These are phyloP conservation scores for Tolypeutes matacus DNA, from an alignment of 2,797 vertebrate genomes.

Conservation along the genomic window DNA sequence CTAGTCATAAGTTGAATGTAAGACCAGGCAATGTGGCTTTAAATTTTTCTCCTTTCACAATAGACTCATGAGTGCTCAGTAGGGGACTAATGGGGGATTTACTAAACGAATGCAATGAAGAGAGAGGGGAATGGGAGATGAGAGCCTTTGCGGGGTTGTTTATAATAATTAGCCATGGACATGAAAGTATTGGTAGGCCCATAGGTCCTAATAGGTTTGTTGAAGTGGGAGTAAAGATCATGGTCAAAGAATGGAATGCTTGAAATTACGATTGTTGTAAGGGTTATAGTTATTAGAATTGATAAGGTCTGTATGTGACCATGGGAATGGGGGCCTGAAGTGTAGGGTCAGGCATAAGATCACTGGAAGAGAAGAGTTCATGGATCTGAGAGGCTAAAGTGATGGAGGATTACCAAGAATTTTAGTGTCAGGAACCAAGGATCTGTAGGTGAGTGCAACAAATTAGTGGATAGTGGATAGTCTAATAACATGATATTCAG, in stretches of 20 bases:
- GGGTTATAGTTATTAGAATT: neutral
- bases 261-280: neutral
- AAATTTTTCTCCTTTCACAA: neutral
- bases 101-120: neutral
- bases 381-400: neutral
- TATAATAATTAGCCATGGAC: neutral
- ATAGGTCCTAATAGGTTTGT: neutral
- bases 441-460: neutral
- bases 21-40: neutral
- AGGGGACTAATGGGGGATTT: neutral
- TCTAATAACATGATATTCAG: neutral
- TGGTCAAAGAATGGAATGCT: neutral
- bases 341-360: neutral
- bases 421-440: neutral
- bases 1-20: neutral
- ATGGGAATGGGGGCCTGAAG: neutral
- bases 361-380: neutral
- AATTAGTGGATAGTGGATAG: neutral
- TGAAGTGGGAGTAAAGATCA: neutral
- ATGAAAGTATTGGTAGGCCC: neutral
- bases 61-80: neutral
- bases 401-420: neutral
- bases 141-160: neutral
- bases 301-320: neutral
- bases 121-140: neutral